Conservation (phyloP, 2,888 invertebrate genomes). For the Junonia oenone region DNA sequence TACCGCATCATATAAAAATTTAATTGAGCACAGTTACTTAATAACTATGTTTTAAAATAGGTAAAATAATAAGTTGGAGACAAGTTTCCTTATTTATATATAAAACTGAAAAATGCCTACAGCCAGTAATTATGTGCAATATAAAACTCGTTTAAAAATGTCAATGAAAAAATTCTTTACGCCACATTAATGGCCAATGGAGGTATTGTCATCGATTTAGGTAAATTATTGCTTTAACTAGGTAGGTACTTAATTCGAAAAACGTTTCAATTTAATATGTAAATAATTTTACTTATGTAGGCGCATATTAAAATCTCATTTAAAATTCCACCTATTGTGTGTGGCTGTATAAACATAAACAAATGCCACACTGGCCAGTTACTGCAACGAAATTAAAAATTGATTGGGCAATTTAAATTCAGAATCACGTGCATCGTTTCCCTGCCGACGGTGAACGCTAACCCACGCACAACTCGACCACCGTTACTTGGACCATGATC, state of each 20-base stretch:
- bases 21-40: too few species aligned
- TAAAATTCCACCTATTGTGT: slow-evolving; percentile 19
- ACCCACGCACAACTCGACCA: slow-evolving; percentile 40
- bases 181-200: too few species aligned
- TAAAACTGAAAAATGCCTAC: too few species aligned
- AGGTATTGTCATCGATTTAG: not conserved
- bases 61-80: too few species aligned
- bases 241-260: not conserved
- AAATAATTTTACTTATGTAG: not conserved
- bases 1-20: too few species aligned
- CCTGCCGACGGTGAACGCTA: slow-evolving; percentile 43
- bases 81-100: too few species aligned
- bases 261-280: not conserved
- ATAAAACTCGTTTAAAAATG: not conserved
- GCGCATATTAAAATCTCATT: not conserved
- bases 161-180: not conserved
- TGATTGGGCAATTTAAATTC: slow-evolving; percentile 70
- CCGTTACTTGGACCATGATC: slow-evolving; percentile 33
- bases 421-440: slow-evolving; percentile 56
- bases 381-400: slow-evolving; percentile 63
- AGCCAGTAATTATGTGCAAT: too few species aligned
- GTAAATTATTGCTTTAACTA: not conserved
- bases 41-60: too few species aligned
- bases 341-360: slow-evolving; percentile 21
- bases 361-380: slow-evolving; percentile 27